Evolutionary conservation across 2,888 invertebrate species (phyloP).

Genomic region (Leucophenga montana): DNA sequence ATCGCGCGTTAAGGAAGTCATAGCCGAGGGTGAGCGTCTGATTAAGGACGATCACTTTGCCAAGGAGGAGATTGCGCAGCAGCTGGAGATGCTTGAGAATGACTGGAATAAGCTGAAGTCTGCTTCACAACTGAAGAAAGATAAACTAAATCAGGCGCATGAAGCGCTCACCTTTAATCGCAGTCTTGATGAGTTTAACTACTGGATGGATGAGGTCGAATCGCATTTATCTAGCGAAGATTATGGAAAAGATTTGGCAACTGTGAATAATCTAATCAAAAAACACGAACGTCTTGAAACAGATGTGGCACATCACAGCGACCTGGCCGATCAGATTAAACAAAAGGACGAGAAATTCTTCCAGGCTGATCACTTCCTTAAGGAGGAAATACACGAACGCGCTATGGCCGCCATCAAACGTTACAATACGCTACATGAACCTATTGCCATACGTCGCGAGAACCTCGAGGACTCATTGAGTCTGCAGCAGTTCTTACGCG

Average conservation of each 20-base stretch:
- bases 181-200: slow-evolving; percentile 91
- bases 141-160: slow-evolving; percentile 90
- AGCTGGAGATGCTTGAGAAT: slow-evolving; percentile 87
- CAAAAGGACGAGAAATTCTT: slow-evolving; percentile 86
- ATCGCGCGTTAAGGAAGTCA: slow-evolving; percentile 87
- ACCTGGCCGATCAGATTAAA: slow-evolving; percentile 85
- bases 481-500: slow-evolving; percentile 91
- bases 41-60: slow-evolving; percentile 91
- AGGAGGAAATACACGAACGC: slow-evolving; percentile 85
- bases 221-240: slow-evolving; percentile 77
- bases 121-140: slow-evolving; percentile 87
- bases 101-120: slow-evolving; percentile 91
- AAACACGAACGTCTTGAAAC: slow-evolving; percentile 88
- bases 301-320: slow-evolving; percentile 87
- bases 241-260: slow-evolving; percentile 88
- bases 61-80: slow-evolving; percentile 85
- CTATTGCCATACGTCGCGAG: slow-evolving; percentile 91
- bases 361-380: slow-evolving; percentile 89
- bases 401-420: slow-evolving; percentile 80
- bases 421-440: slow-evolving; percentile 88
- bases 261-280: slow-evolving; percentile 87
- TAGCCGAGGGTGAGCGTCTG: slow-evolving; percentile 84
- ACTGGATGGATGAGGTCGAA: slow-evolving; percentile 93
- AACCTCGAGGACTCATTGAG: slow-evolving; percentile 92
- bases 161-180: slow-evolving; percentile 91